phyloP scores from a whole-genome alignment of 2,113 vertebrate species.

The Guaruba guarouba region DNA sequence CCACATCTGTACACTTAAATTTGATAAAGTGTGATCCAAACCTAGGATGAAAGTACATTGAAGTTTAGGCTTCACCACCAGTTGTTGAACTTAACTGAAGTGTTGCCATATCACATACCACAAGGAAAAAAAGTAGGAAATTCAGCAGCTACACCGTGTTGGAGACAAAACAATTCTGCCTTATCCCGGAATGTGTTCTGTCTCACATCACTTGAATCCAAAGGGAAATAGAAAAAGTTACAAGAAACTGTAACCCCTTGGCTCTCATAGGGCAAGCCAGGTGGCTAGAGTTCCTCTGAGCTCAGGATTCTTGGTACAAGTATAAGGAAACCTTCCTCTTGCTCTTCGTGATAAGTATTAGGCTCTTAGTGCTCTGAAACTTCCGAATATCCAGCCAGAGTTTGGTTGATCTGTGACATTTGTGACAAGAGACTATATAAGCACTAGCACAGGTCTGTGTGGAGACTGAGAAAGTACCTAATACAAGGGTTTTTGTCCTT shows the following conservation, averaged over 20 bases:
- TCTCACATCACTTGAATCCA: conserved; percentile 9
- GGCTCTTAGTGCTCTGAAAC: conserved; percentile 41
- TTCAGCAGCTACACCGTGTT: neutral
- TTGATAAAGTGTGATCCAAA: conserved; percentile 16
- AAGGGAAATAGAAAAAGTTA: neutral
- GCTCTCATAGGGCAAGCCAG: neutral
- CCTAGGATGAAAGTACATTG: neutral
- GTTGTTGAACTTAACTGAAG: neutral
- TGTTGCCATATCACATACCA: neutral
- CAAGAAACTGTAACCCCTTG: neutral
- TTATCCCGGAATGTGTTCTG: neutral
- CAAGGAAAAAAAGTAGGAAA: neutral
- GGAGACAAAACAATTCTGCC: neutral
- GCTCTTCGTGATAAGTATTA: conserved; percentile 49
- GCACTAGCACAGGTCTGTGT: conserved; percentile 71
- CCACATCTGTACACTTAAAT: conserved; percentile 9
- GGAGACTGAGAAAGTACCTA: conserved; percentile 68
- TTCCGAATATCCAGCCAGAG: conserved; percentile 51
- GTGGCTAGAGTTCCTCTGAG: conserved; percentile 60
- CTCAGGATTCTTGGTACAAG: conserved; percentile 26
- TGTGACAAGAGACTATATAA: conserved; percentile 69
- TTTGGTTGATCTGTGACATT: conserved; percentile 72
- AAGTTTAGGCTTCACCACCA: conserved; percentile 1
- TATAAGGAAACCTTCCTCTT: conserved; percentile 6
- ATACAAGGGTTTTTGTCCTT: conserved; percentile 98